Base-by-base conservation (phyloP, 1,140 invertebrate genomes). In the Drosophila erecta region DNA sequence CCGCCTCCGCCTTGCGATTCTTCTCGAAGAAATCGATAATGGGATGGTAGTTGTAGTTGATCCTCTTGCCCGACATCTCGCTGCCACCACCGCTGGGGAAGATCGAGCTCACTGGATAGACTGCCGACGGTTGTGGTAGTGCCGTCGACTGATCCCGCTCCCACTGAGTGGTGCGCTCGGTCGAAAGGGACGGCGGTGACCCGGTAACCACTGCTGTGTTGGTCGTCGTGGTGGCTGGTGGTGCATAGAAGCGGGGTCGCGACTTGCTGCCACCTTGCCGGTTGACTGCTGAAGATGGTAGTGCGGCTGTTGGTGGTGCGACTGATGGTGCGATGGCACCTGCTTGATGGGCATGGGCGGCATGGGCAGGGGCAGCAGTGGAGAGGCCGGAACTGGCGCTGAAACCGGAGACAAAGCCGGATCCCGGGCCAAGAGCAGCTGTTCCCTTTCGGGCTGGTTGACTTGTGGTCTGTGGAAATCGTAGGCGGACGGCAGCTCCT, bases 41-140 rank as follows among this genome's bases (percentile, higher is more conserved):
- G 3, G 96, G 96, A 92, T 97, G 96, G 81, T 97, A 97, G 87
- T 95, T 96, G 80, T 97, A 97, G 92, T 97, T 97, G 38, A 96
- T 94, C 79, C 95, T 93, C 85, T 94, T 94, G 37, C 37, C 57
- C 54, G 57, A 33, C 46, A 54, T 27, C 51, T 70, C 70, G 22
- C 41, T 69, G 30, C 40, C 46, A 27, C 44, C 53, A 37, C 54
- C 59, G 46, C 58, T 66, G 35, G 57, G 47, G 37, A 78, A 77
- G 30, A 90, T 81, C 14, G 76, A 71, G 55, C 77, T 87, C 57
- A 90, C 79, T 84, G 77, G 83, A 51, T 77, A 81, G 73, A 60
- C 50, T 57, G 73, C 37, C 62, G 81, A 38, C 55, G 78, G 61
- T 33, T 37, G 81, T 64, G 67, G 72, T 51, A 66, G 51, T 76